Percentiles rank a stretch among this genome's conserved stretches.
phyloP scores from a whole-genome alignment of 2,888 invertebrate genomes.

The Himalopsyche japonica region DNA sequence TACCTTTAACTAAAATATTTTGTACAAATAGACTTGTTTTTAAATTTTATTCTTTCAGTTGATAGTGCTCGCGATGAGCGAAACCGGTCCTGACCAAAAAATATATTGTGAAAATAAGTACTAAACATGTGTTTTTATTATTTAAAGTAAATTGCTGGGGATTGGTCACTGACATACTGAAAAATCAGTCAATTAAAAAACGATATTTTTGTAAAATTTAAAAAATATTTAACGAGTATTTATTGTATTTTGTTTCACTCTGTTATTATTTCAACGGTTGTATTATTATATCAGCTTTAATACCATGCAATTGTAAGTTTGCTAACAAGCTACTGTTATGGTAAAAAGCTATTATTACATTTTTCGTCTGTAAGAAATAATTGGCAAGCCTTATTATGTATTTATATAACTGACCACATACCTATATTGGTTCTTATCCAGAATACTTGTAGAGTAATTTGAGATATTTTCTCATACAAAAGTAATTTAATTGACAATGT shows the following conservation, averaged over 20 bases:
- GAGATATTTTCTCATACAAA: neutral
- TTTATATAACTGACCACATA: neutral
- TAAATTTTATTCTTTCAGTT: too few relatives aligned
- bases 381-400: neutral
- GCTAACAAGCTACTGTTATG: neutral
- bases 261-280: neutral
- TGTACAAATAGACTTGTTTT: too few relatives aligned
- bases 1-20: too few relatives aligned
- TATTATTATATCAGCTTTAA: neutral
- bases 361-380: neutral
- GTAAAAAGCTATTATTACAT: neutral
- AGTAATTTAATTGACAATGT: neutral
- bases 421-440: neutral
- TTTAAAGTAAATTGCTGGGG: too few relatives aligned
- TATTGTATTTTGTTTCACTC: neutral
- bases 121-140: too few relatives aligned
- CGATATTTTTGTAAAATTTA: neutral
- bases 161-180: too few relatives aligned
- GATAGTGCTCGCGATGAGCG: too few relatives aligned
- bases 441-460: neutral
- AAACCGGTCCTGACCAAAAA: too few relatives aligned
- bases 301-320: neutral
- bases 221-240: neutral
- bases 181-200: too few relatives aligned
- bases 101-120: too few relatives aligned